A percentile compares a stretch with the other conserved stretches of the same genome.
Evolutionary conservation across 2,888 invertebrate genomes (phyloP).

Genomic region (Mellilla xanthometata): DNA sequence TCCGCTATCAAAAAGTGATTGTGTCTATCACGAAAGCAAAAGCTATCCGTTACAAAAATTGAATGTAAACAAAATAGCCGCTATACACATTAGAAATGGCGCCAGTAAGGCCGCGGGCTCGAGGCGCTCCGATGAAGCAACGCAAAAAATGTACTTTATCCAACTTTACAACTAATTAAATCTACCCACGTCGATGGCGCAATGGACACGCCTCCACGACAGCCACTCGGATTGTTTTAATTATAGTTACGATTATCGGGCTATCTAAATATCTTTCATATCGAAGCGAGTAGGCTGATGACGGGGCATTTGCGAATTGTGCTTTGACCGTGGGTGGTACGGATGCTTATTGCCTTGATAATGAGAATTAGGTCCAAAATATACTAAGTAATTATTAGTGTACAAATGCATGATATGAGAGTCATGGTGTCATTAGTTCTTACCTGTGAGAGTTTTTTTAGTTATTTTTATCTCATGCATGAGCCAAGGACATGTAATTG

Average conservation of each 20-base stretch:
- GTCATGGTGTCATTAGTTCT: too few species aligned
- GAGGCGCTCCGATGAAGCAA: conserved; percentile 57
- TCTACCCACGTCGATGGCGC: conserved; percentile 73
- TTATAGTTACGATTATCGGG: conserved; percentile 52
- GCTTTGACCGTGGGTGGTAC: conserved; percentile 10
- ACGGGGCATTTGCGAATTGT: conserved; percentile 16
- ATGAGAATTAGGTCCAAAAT: too few species aligned
- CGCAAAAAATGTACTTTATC: conserved; percentile 59
- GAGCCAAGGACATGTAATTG: too few species aligned
- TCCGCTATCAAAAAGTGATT: conserved; percentile 1
- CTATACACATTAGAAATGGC: conserved; percentile 34
- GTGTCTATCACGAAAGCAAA: conserved; percentile 13
- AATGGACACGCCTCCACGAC: conserved; percentile 65
- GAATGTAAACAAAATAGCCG: conserved; percentile 15
- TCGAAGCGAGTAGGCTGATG: conserved; percentile 18
- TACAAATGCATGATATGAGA: too few species aligned
- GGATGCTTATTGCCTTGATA: not conserved
- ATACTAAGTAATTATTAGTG: too few species aligned
- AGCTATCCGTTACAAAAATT: conserved; percentile 14
- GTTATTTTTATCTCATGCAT: too few species aligned
- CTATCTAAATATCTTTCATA: conserved; percentile 25
- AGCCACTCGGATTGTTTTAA: conserved; percentile 57
- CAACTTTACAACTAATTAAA: conserved; percentile 70
- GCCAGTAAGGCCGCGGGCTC: conserved; percentile 37
- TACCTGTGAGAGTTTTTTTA: too few species aligned